These are phyloP conservation scores for Hormaphis cornu DNA, from an alignment of 1,140 invertebrate genomes.

Conservation along the genomic window DNA sequence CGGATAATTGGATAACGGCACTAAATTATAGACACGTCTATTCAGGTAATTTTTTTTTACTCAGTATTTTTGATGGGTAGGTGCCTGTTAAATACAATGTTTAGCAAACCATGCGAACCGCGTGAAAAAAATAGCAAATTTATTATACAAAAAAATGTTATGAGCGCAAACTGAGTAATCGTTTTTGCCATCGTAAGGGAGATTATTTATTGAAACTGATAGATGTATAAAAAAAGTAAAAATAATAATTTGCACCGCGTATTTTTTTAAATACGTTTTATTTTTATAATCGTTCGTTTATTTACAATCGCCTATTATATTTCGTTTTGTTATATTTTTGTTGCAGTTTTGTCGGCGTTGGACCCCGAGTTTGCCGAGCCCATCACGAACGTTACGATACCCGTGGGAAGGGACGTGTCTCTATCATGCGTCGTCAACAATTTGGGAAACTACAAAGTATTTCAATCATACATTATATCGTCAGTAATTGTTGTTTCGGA, in stretches of 20 bases:
- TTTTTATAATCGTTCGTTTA: conserved; percentile 12
- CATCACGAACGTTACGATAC: conserved; percentile 79
- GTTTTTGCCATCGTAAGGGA: neutral
- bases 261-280: neutral
- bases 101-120: too few relatives aligned
- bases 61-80: too few relatives aligned
- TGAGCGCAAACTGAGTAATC: neutral
- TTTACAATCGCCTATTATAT: conserved; percentile 12
- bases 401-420: conserved; percentile 74
- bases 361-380: conserved; percentile 75
- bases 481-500: too few relatives aligned
- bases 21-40: too few relatives aligned
- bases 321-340: conserved; percentile 36
- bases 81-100: too few relatives aligned
- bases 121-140: too few relatives aligned
- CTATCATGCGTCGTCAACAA: conserved; percentile 80
- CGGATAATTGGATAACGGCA: too few relatives aligned
- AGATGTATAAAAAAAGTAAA: conserved; percentile 1
- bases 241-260: neutral
- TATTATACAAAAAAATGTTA: neutral
- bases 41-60: too few relatives aligned
- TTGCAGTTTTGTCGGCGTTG: conserved; percentile 63
- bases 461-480: conserved; percentile 22
- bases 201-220: conserved; percentile 23
- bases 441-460: conserved; percentile 69